Evolutionary conservation across 2,113 vertebrate genomes (phyloP).

Genomic region (Hydrochoerus hydrochaeris): DNA sequence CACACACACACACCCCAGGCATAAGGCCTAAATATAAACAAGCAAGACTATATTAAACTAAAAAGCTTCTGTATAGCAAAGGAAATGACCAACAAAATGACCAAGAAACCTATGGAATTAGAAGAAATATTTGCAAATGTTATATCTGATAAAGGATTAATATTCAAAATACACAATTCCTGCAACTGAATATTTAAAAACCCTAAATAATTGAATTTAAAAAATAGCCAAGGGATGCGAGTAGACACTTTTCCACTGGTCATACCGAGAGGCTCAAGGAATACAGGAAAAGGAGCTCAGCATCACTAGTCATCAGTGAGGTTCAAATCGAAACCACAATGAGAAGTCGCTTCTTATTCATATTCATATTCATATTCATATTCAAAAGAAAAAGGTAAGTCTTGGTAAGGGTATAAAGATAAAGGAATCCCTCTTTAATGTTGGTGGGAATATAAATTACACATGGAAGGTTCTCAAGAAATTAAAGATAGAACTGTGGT

Average conservation of each 20-base stretch:
- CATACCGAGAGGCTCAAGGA: neutral
- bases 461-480: neutral
- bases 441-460: neutral
- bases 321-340: neutral
- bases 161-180: neutral
- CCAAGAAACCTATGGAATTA: neutral
- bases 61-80: neutral
- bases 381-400: neutral
- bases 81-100: neutral
- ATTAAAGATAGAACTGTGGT: neutral
- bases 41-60: neutral
- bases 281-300: neutral
- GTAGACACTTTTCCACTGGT: neutral
- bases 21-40: neutral
- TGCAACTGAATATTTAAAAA: neutral
- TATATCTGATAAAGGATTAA: neutral
- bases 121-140: neutral
- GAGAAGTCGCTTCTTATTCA: neutral
- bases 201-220: neutral
- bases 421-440: neutral
- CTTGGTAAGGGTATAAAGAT: neutral
- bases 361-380: no score
- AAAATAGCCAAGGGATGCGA: neutral
- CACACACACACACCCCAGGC: neutral
- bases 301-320: neutral